phyloP scores from a whole-genome alignment of 2,888 invertebrate genomes.

The Tortrix viridana region DNA sequence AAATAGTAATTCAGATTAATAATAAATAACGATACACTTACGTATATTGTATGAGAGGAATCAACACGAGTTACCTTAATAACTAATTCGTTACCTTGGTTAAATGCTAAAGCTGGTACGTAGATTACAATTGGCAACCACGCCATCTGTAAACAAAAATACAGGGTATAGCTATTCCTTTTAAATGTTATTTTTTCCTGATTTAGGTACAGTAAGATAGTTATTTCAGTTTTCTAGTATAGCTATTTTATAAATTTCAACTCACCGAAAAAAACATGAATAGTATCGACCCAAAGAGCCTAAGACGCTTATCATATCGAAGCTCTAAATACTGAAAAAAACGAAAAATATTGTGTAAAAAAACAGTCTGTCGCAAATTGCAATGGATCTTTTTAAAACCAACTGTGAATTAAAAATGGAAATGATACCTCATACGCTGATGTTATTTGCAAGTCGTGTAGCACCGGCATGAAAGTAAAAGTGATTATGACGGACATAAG shows the following conservation, averaged over 20 bases:
- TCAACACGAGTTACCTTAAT: too few species aligned
- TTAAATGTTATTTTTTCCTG: too few species aligned
- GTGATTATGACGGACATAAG: slow-evolving; percentile 86
- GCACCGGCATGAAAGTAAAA: slow-evolving; percentile 87
- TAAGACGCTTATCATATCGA: slow-evolving; percentile 86
- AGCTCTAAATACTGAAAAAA: slow-evolving; percentile 85
- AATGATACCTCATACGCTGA: slow-evolving; percentile 89
- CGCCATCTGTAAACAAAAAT: slow-evolving; percentile 77
- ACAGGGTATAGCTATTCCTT: too few species aligned
- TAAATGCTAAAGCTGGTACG: slow-evolving; percentile 89
- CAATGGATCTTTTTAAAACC: too few species aligned
- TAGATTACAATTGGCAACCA: slow-evolving; percentile 90
- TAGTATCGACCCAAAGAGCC: slow-evolving; percentile 87
- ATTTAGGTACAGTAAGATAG: too few species aligned
- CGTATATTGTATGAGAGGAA: too few species aligned
- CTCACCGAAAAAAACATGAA: slow-evolving; percentile 87
- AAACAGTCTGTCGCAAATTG: background rate
- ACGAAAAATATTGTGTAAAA: slow-evolving; percentile 1
- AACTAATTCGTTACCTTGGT: slow-evolving; percentile 81
- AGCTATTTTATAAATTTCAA: slow-evolving; percentile 34
- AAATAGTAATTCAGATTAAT: slow-evolving; percentile 46
- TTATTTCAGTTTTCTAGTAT: background rate
- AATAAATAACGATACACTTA: background rate
- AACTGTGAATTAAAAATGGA: background rate
- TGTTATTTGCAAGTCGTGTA: slow-evolving; percentile 88